Conservation (phyloP, 2,797 vertebrate genomes). For the Crax fasciolata region DNA sequence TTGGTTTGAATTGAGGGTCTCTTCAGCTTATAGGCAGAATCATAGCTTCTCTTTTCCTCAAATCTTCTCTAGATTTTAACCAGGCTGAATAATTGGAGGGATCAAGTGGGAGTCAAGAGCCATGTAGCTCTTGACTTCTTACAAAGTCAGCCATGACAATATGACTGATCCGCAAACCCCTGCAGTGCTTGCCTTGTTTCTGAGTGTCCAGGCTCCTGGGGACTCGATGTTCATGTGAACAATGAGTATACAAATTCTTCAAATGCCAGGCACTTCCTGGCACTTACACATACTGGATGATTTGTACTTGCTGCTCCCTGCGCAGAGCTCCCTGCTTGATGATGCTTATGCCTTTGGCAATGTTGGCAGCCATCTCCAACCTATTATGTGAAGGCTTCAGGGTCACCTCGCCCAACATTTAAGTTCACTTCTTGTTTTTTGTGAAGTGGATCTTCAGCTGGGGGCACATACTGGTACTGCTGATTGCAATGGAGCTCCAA, state of each 20-base stretch:
- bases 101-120: not conserved
- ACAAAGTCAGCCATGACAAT: not conserved
- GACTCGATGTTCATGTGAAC: not conserved
- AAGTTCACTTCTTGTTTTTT: not conserved
- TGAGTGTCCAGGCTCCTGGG: not conserved
- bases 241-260: conserved; percentile 13
- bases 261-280: conserved; percentile 14
- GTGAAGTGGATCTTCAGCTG: not conserved
- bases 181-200: not conserved
- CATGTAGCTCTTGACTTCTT: not conserved
- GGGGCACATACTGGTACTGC: not conserved
- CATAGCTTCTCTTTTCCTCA: too few species aligned
- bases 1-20: not conserved
- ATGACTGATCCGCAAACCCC: not conserved
- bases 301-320: not conserved
- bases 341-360: not conserved
- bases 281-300: not conserved
- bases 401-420: not conserved
- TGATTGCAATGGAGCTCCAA: not conserved
- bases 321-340: not conserved
- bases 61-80: too few species aligned
- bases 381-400: not conserved
- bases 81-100: too few species aligned
- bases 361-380: not conserved
- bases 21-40: too few species aligned